phyloP scores from a whole-genome alignment of 2,888 invertebrate species.

The Xanthia togata region DNA sequence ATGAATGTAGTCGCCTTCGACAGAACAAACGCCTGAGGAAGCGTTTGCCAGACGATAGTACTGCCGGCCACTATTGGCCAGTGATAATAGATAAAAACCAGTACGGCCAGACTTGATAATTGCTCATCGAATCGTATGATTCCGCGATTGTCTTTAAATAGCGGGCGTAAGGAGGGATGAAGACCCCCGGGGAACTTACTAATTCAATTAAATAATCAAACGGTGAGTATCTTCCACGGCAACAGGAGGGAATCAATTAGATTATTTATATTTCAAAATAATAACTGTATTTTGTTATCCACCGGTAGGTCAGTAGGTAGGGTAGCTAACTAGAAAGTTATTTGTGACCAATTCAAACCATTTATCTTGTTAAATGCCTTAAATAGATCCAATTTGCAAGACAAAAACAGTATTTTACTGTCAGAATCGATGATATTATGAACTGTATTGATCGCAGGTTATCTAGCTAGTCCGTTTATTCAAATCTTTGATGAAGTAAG shows the following conservation, averaged over 20 bases:
- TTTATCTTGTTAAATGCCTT: too few relatives aligned
- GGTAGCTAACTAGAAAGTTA: too few relatives aligned
- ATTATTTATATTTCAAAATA: conserved; percentile 6
- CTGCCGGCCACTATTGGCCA: not conserved
- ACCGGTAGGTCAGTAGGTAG: not conserved
- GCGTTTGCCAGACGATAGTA: not conserved
- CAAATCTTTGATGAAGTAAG: not conserved
- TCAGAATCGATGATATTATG: not conserved
- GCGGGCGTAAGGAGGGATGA: not conserved
- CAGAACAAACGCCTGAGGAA: not conserved
- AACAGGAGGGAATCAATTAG: conserved; percentile 14
- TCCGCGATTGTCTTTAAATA: conserved; percentile 7
- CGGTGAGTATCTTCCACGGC: conserved; percentile 8
- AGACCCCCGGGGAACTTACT: not conserved
- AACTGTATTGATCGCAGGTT: not conserved
- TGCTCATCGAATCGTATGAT: not conserved
- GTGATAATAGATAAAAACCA: not conserved
- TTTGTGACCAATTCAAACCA: too few relatives aligned
- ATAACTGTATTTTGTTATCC: conserved; percentile 1
- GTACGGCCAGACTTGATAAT: not conserved
- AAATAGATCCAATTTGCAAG: not conserved
- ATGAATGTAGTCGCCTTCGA: too few relatives aligned
- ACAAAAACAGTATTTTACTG: not conserved
- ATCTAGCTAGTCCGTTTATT: not conserved
- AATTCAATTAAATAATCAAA: conserved; percentile 25